phyloP scores from a whole-genome alignment of 2,797 vertebrate species.

The Cyclura pinguis region DNA sequence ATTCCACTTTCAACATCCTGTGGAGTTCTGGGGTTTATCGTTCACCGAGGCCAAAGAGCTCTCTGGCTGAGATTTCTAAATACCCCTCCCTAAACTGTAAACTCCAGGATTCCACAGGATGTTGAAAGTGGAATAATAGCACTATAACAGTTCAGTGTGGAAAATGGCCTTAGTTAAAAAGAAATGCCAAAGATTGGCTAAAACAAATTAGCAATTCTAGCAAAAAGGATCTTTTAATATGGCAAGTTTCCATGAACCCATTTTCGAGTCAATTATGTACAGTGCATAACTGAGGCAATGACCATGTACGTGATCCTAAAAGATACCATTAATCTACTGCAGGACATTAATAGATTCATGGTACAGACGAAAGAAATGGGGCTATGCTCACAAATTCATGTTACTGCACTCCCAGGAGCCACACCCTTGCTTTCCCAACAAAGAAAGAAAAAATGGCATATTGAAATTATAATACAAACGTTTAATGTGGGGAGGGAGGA shows the following conservation, averaged over 20 bases:
- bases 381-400: background rate
- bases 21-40: too few species aligned
- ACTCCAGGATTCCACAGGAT: too few species aligned
- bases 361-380: background rate
- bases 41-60: too few species aligned
- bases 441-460: background rate
- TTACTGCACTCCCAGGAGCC: background rate
- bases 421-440: background rate
- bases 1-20: too few species aligned
- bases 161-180: background rate
- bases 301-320: background rate
- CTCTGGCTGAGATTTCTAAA: too few species aligned
- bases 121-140: too few species aligned
- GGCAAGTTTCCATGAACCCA: too few species aligned
- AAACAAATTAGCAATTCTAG: slow-evolving; percentile 22
- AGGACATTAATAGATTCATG: background rate
- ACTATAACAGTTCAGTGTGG: too few species aligned
- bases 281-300: background rate
- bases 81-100: too few species aligned
- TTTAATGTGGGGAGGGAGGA: too few species aligned
- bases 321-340: background rate
- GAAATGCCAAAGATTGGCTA: background rate
- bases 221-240: background rate
- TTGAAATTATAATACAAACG: background rate
- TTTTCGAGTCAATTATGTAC: background rate